These are phyloP conservation scores for Clarias gariepinus DNA, from an alignment of 2,113 vertebrate species.

Conservation along the genomic window DNA sequence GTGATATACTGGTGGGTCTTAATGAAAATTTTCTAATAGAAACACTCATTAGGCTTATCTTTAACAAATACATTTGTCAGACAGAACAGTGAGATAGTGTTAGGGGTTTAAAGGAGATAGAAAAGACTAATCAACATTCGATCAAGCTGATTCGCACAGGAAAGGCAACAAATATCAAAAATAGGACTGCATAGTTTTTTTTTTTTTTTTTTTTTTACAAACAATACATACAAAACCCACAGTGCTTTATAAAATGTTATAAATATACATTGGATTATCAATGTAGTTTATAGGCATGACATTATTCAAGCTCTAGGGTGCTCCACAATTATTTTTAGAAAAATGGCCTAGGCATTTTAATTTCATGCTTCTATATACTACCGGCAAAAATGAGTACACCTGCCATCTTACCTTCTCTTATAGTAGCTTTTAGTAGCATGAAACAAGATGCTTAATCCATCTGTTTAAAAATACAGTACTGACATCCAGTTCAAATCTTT, in stretches of 20 bases:
- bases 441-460: not conserved
- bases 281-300: too few species aligned
- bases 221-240: too few species aligned
- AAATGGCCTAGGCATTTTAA: not conserved
- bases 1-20: not conserved
- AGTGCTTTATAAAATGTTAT: too few species aligned
- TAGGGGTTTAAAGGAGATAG: not conserved
- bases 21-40: slow-evolving; percentile 31
- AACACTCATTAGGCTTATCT: slow-evolving; percentile 25
- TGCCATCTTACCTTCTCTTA: not conserved
- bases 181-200: too few species aligned
- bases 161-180: too few species aligned
- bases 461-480: not conserved
- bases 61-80: slow-evolving; percentile 45
- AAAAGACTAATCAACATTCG: not conserved
- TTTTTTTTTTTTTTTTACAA: too few species aligned
- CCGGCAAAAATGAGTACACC: not conserved
- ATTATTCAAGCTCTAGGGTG: not conserved
- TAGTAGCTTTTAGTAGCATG: not conserved
- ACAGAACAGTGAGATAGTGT: slow-evolving; percentile 1
- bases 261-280: too few species aligned
- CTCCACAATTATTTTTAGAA: not conserved
- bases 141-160: too few species aligned
- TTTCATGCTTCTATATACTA: not conserved
- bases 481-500: not conserved